Base-by-base conservation (phyloP, 1,140 invertebrate genomes). In the Drosophila ambigua region DNA sequence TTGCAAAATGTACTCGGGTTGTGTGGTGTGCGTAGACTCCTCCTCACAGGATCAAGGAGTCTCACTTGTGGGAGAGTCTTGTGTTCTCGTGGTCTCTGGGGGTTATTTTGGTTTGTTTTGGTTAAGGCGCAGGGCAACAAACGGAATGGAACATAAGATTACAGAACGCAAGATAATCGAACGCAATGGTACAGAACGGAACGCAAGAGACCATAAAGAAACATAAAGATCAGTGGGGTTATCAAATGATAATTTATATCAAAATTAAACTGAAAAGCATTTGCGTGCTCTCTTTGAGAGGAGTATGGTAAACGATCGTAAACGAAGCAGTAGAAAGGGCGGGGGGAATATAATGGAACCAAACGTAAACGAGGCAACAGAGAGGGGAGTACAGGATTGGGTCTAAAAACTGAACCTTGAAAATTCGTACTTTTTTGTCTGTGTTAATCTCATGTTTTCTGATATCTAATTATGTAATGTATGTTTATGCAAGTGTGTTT, bases 1-100 rank as follows among this genome's bases (percentile, higher is more conserved):
- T 77, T 75, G 57, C 72, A 76, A 72, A 72, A 72, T 80, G 69
- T 79, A 73, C 62, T 72, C 66, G 67, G 67, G 45, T 69, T 79
- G 48, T 44, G 50, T 46, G 53, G 48, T 41, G 45, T 58, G 43
- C 35, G 31, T 28, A 20, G 24, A 39, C 43, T 43, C 57, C 64
- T 41, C 24, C 52, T 13, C 35, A 13, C 13, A 39, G 4, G 1
- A 13, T 13, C 4, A 11, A 39, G 35, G 3, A 13, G 35, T 39
- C 35, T 39, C 35, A 5, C 35, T 13, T 39, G 49, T 52, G 41
- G 43, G n/a, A 11, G 45, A 50, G 48, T 69, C 51, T 68, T 49
- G 63, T 57, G 66, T 57, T 35, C 5, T 66, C 8, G 35, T 44
- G 11, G 31, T 51, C 31, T 41, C 35, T 39, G 5, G 35, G 23